Base-by-base conservation (phyloP, 2,113 vertebrate genomes). In the Rattus rattus region DNA sequence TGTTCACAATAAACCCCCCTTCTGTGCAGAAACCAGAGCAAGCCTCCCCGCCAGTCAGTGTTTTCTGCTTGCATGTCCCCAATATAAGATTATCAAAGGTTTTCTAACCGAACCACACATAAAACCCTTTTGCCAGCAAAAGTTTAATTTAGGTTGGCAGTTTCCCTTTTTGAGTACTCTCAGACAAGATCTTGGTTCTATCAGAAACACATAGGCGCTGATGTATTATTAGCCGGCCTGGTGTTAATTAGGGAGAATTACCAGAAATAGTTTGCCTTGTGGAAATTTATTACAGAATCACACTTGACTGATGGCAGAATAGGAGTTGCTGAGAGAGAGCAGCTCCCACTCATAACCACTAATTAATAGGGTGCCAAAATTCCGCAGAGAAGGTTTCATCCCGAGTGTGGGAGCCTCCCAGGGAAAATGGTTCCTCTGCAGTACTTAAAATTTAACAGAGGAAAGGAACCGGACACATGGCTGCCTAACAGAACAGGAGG, bases 211-310 rank as follows among this genome's bases (percentile, higher is more conserved):
- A 91, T 98, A 97, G 97, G 90, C 85, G 93, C 98, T 98, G 98
- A 98, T 98, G 98, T 98, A 98, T 99, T 99, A 98, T 99, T 99
- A 99, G 98, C 94, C 89, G 97, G 96, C 95, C 98, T 99, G 98
- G 98, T 99, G 98, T 99, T 99, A 99, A 99, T 99, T 99, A 99
- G 98, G 97, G 97, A 98, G 98, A 98, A 98, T 99, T 99, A 99
- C 98, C 98, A 99, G 98, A 98, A 99, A 99, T 98, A 98, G 98
- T 98, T 98, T 98, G 98, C 98, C 98, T 98, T 96, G 98, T 98
- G 98, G 98, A 99, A 99, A 99, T 99, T 99, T 98, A 99, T 99
- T 98, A 97, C 97, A 96, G 98, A 97, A 98, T 98, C 98, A 98
- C 98, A 98, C 98, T 98, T 98, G 98, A 98, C 98, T 98, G 98